phyloP scores from a whole-genome alignment of 2,113 vertebrate genomes.

The Potamarius usumacintae region DNA sequence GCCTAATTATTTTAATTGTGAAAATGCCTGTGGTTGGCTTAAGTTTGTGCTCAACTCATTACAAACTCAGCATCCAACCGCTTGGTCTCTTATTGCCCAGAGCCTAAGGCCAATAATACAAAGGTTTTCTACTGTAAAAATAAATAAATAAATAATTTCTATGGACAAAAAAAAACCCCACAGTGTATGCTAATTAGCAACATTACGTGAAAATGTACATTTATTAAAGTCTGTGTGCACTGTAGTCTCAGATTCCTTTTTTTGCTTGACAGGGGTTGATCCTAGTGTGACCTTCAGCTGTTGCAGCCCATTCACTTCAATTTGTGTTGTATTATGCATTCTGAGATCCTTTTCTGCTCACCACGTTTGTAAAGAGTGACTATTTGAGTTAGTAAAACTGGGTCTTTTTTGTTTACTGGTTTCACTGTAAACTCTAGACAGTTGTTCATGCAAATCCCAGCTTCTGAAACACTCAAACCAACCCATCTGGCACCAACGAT shows the following conservation, averaged over 20 bases:
- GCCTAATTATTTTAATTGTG: slow-evolving; percentile 46
- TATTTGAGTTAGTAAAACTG: neutral
- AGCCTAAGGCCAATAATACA: neutral
- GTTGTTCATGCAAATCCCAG: neutral
- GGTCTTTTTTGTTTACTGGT: neutral
- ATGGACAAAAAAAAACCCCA: neutral
- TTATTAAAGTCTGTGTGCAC: neutral
- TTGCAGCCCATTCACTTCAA: neutral
- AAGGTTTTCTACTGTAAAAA: neutral
- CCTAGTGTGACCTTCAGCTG: neutral
- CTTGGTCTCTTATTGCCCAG: neutral
- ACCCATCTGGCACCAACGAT: neutral
- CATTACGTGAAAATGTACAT: neutral
- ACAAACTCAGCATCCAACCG: neutral
- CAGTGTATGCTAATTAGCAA: neutral
- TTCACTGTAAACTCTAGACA: neutral
- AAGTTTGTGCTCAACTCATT: neutral
- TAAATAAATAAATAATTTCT: neutral
- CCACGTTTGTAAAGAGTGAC: neutral
- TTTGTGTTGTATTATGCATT: neutral
- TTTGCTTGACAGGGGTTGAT: neutral
- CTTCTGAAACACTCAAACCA: neutral
- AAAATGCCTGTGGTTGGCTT: slow-evolving; percentile 27
- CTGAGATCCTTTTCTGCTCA: neutral
- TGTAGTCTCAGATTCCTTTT: neutral